Conservation (phyloP, 1,140 invertebrate genomes). For the Drosophila prosaltans region DNA sequence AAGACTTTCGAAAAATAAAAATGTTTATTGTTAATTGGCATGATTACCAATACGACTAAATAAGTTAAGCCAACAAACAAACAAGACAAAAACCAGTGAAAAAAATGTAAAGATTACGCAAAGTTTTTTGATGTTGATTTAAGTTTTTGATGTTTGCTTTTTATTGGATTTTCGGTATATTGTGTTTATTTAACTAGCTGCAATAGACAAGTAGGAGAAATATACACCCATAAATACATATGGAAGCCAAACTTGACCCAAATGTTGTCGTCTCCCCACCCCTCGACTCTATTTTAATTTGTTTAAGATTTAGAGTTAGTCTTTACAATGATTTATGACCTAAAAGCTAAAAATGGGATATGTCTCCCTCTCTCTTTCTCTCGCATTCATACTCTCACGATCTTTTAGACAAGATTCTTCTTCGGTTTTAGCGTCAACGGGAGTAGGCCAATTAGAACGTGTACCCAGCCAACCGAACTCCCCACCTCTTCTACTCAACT, state of each 20-base stretch:
- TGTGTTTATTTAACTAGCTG: slow-evolving; percentile 61
- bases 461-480: slow-evolving; percentile 12
- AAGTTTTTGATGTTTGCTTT: slow-evolving; percentile 45
- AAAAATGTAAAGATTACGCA: slow-evolving; percentile 67
- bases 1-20: slow-evolving; percentile 17
- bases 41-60: slow-evolving; percentile 48
- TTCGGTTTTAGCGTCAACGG: slow-evolving; percentile 5
- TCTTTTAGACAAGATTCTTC: slow-evolving; percentile 39
- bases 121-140: slow-evolving; percentile 71
- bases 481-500: neutral
- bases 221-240: slow-evolving; percentile 18
- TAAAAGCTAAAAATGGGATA: slow-evolving; percentile 16
- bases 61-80: slow-evolving; percentile 47
- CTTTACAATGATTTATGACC: slow-evolving; percentile 16
- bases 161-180: slow-evolving; percentile 50
- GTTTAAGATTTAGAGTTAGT: neutral
- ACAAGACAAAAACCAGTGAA: slow-evolving; percentile 22
- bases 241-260: slow-evolving; percentile 69
- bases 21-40: slow-evolving; percentile 56
- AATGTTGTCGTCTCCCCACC: slow-evolving; percentile 10
- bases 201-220: slow-evolving; percentile 40
- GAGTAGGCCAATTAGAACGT: slow-evolving; percentile 63
- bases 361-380: neutral
- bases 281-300: neutral
- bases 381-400: slow-evolving; percentile 8